These are phyloP conservation scores for Chrysolina haemoptera DNA, from an alignment of 2,888 invertebrate species.

Conservation along the genomic window DNA sequence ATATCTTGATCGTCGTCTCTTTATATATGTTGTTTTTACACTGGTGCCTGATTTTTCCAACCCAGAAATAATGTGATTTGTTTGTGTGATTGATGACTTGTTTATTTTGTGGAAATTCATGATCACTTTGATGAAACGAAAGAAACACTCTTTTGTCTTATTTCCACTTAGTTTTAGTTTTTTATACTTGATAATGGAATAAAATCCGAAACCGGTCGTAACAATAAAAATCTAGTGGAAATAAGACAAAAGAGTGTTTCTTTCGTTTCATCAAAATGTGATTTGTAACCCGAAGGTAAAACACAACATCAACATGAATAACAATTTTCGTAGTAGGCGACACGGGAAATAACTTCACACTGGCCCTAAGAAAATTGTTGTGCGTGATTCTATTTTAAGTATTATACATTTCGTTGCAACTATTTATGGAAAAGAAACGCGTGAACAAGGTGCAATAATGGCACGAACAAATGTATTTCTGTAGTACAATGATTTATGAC, in stretches of 20 bases:
- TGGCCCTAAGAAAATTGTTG: constrained; percentile 21
- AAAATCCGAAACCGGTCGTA: too few species aligned
- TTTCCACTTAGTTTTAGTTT: too few species aligned
- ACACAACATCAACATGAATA: constrained; percentile 21
- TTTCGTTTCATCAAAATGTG: too few species aligned
- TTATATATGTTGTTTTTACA: constrained; percentile 26
- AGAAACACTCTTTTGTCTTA: too few species aligned
- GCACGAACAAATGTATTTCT: not conserved
- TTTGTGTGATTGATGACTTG: too few species aligned
- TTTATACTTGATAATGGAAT: too few species aligned
- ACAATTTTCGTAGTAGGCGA: not conserved
- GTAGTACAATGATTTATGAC: too few species aligned
- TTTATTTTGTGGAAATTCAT: too few species aligned
- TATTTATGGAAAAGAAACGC: constrained; percentile 3
- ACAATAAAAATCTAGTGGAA: too few species aligned
- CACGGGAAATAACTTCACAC: constrained; percentile 38
- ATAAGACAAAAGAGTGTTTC: too few species aligned
- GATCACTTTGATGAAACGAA: too few species aligned
- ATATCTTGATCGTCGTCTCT: constrained; percentile 21
- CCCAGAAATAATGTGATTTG: constrained; percentile 34
- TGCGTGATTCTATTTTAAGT: constrained; percentile 37
- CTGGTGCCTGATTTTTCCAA: constrained; percentile 30
- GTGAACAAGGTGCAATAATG: not conserved
- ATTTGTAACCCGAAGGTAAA: constrained; percentile 34
- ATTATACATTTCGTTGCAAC: not conserved